These are phyloP conservation scores for Nyctalus aviator DNA, from an alignment of 2,797 vertebrate species.

Conservation along the genomic window DNA sequence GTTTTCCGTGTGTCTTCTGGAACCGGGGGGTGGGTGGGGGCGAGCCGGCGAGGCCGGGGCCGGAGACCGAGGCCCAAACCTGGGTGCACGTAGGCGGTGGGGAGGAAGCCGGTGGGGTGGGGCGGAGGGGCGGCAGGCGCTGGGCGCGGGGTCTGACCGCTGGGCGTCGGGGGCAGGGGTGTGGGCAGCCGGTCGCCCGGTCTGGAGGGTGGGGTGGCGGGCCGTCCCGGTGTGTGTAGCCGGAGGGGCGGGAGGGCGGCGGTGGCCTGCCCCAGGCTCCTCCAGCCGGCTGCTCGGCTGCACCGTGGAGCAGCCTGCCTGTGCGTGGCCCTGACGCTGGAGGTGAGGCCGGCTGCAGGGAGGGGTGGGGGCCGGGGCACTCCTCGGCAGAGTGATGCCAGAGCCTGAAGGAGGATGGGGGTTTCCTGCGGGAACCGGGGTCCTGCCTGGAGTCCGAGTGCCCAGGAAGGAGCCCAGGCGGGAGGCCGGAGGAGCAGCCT, in stretches of 20 bases:
- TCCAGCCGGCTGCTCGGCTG: constrained; percentile 34
- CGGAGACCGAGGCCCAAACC: background rate
- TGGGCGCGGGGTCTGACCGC: background rate
- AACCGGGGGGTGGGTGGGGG: background rate
- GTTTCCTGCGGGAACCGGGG: constrained; percentile 63
- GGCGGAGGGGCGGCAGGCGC: background rate
- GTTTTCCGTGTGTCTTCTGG: constrained; percentile 28
- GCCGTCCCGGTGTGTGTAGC: background rate
- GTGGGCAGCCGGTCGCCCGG: background rate
- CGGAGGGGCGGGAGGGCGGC: background rate
- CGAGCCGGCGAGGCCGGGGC: background rate
- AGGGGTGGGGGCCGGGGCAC: constrained; percentile 59
- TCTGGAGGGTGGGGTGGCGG: background rate
- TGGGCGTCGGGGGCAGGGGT: background rate
- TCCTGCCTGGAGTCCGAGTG: constrained; percentile 47
- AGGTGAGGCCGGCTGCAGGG: constrained; percentile 56
- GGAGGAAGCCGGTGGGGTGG: background rate
- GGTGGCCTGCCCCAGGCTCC: constrained; percentile 18
- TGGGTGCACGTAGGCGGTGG: constrained; percentile 10
- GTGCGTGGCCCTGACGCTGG: constrained; percentile 82
- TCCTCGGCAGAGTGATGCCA: constrained; percentile 73
- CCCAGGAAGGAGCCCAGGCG: constrained; percentile 67
- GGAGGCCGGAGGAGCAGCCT: background rate
- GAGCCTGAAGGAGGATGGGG: constrained; percentile 54
- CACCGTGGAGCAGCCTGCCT: constrained; percentile 75